Evolutionary conservation across 2,113 vertebrate genomes (phyloP), one percentile per base, ranked within the genome.

Genomic region (Macroglossus sobrinus): DNA sequence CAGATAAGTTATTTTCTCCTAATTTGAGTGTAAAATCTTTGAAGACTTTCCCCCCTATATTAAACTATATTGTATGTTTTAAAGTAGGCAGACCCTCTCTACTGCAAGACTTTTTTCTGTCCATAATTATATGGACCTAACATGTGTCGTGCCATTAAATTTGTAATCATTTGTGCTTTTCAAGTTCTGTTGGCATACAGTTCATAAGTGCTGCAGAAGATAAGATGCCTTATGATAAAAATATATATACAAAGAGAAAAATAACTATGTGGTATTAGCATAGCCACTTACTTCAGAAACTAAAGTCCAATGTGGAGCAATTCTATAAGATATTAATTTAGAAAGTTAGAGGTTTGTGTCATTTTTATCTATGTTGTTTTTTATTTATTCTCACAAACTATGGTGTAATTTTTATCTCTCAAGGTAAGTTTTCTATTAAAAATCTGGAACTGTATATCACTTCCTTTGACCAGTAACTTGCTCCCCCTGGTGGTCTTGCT

Each of bases 401-500:
- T 47, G 24, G 13, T 84, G 18, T 57, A 22, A 68, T 72, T 80
- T 95, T 81, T 8, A 43, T 47, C 14, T 75, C n/a, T 53, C 30
- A 84, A 87, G 13, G 13, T 28, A 33, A 7, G 3, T 80, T 88
- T 96, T 85, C 53, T 35, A 3, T 43, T 91, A 33, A 43, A 90
- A 59, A 7, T 68, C 45, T 93, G 57, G 18, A 88, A 55, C 4
- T 47, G 15, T 47, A 45, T 11, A 68, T 86, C 35, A 84, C 28
- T 72, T 78, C 53, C 74, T 93, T 71, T 94, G 94, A 81, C 87
- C 97, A 95, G 84, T 78, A 88, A 88, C 84, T 94, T 97, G 94
- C 97, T 97, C 97, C 97, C 93, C 95, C 94, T 97, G 90, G 95
- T 98, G 96, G 96, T 95, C 43, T 35, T 78, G 24, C 15, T 64